phyloP scores from a whole-genome alignment of 2,888 invertebrate species.

The Archips crataeganus region DNA sequence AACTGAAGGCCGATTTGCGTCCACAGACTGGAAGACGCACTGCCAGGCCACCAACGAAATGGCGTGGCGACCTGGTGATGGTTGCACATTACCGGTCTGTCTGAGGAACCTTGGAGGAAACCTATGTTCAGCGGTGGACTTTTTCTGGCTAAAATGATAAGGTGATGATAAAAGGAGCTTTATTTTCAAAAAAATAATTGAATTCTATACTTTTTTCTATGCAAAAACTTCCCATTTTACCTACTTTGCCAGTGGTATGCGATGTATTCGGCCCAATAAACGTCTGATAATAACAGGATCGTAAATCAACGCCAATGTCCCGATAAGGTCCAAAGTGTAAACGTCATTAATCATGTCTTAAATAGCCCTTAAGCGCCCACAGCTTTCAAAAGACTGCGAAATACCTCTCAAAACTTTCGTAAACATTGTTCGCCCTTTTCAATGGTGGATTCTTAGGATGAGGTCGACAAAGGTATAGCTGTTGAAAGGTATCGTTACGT shows the following conservation, averaged over 20 bases:
- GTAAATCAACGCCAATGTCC: slow-evolving; percentile 59
- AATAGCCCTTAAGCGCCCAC: slow-evolving; percentile 82
- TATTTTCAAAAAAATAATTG: too few relatives aligned
- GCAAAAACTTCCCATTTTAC: too few relatives aligned
- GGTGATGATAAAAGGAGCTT: too few relatives aligned
- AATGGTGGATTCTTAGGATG: slow-evolving; percentile 44
- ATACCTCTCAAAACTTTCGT: slow-evolving; percentile 61
- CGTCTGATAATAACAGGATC: slow-evolving; percentile 48
- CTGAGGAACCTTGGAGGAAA: too few relatives aligned
- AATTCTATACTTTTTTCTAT: too few relatives aligned
- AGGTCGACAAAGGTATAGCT: slow-evolving; percentile 37
- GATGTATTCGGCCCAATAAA: slow-evolving; percentile 32
- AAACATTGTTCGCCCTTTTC: slow-evolving; percentile 71
- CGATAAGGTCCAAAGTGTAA: slow-evolving; percentile 56
- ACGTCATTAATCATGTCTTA: slow-evolving; percentile 73
- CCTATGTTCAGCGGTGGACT: too few relatives aligned
- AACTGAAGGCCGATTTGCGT: too few relatives aligned
- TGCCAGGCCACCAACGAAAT: too few relatives aligned
- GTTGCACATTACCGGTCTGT: too few relatives aligned
- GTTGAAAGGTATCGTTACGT: background rate
- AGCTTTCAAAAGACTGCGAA: slow-evolving; percentile 72
- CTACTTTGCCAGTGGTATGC: slow-evolving; percentile 41
- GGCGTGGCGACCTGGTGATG: too few relatives aligned
- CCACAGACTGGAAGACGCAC: too few relatives aligned
- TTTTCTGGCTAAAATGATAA: background rate